Evolutionary conservation across 35 echinoderm and acorn worm species (phyloP).

Genomic region (Lytechinus pictus): DNA sequence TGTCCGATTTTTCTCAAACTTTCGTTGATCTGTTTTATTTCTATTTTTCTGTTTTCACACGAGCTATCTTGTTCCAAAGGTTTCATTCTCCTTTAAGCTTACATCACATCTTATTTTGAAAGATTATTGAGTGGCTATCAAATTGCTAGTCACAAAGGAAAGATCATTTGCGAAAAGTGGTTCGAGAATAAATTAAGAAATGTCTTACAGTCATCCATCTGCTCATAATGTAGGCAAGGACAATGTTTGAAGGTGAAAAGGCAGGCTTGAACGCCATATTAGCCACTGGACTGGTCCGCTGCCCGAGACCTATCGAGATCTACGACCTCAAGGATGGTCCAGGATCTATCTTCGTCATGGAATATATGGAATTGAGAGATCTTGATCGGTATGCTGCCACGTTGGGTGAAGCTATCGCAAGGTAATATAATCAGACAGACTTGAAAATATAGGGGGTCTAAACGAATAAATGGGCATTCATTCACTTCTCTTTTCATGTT

Average conservation of each 20-base stretch:
- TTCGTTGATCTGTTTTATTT: too few species aligned
- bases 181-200: neutral
- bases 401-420: slow-evolving; percentile 84
- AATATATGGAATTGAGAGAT: slow-evolving; percentile 83
- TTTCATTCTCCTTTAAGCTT: too few species aligned
- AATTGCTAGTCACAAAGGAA: too few species aligned
- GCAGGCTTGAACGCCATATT: slow-evolving; percentile 73
- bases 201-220: neutral
- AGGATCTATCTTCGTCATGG: slow-evolving; percentile 74
- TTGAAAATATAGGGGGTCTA: neutral
- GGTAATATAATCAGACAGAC: slow-evolving; percentile 72
- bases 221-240: slow-evolving; percentile 52
- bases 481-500: too few species aligned
- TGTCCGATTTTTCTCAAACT: too few species aligned
- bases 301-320: slow-evolving; percentile 73
- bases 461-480: too few species aligned
- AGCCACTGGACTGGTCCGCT: slow-evolving; percentile 72
- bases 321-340: slow-evolving; percentile 49
- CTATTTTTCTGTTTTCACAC: too few species aligned
- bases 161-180: too few species aligned
- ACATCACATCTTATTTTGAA: too few species aligned
- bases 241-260: slow-evolving; percentile 90
- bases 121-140: too few species aligned
- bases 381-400: slow-evolving; percentile 59
- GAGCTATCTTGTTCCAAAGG: too few species aligned